Conservation (phyloP, 2,113 vertebrate species). For the Lophotis ruficrista region DNA sequence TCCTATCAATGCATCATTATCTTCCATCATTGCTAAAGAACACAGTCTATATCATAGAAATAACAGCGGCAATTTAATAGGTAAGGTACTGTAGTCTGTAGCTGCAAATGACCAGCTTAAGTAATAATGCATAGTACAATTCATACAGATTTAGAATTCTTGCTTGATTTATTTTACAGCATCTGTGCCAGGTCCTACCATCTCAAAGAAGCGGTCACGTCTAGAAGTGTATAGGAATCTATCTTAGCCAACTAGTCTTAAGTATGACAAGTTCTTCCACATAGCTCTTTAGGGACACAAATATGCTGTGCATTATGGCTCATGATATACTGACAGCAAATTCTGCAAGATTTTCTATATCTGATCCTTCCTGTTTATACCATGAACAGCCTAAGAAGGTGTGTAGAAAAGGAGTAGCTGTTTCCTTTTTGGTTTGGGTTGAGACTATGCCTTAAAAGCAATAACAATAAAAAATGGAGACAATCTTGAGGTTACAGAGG, state of each 20-base stretch:
- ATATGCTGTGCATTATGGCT: background rate
- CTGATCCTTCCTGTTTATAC: background rate
- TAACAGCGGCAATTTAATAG: background rate
- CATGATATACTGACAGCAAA: background rate
- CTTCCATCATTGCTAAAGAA: background rate
- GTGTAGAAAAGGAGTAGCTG: background rate
- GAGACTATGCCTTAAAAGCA: background rate
- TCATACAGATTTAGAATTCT: background rate
- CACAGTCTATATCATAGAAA: background rate
- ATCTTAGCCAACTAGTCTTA: background rate
- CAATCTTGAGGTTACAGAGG: background rate
- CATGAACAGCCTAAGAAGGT: background rate
- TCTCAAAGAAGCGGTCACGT: background rate
- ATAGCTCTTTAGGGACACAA: background rate
- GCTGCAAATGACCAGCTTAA: background rate
- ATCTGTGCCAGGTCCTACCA: background rate
- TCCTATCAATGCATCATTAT: background rate
- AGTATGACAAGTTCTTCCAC: background rate
- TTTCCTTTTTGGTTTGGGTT: background rate
- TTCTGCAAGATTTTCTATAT: background rate
- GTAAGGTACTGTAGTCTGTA: background rate
- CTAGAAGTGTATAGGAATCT: background rate
- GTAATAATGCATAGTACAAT: background rate
- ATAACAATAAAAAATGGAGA: background rate
- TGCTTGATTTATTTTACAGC: background rate